Evolutionary conservation across 2,113 vertebrate species (phyloP).

Genomic region (Gallinago undulata): DNA sequence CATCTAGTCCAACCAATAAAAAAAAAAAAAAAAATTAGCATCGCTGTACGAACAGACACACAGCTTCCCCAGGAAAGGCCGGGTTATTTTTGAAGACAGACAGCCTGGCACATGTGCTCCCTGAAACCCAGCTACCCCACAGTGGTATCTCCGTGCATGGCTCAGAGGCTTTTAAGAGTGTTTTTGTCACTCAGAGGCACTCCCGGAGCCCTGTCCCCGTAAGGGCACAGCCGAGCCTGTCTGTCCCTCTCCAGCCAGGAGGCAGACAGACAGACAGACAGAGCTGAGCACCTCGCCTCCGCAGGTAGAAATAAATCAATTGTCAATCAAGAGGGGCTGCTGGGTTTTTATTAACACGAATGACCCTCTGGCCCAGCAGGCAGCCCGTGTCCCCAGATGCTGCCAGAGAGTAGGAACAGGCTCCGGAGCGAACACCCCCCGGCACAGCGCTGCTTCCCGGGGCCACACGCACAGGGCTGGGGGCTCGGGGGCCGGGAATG

Average conservation of each 20-base stretch:
- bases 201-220: background rate
- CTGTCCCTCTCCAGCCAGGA: background rate
- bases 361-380: background rate
- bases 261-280: background rate
- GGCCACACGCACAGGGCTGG: fast-evolving
- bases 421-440: background rate
- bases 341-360: background rate
- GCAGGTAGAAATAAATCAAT: background rate
- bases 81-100: background rate
- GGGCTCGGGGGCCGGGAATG: fast-evolving
- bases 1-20: too few species aligned
- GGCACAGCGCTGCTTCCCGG: background rate
- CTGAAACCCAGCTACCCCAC: background rate
- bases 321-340: background rate
- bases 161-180: background rate
- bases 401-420: background rate
- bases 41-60: background rate
- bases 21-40: background rate
- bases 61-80: background rate
- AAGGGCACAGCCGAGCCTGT: background rate
- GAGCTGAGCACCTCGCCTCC: background rate
- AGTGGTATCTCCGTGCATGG: fast-evolving
- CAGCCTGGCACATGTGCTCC: fast-evolving
- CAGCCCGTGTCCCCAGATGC: background rate
- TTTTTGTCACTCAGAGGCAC: background rate